Base-by-base conservation (phyloP, 2,888 invertebrate species). In the Eupithecia subfuscata region DNA sequence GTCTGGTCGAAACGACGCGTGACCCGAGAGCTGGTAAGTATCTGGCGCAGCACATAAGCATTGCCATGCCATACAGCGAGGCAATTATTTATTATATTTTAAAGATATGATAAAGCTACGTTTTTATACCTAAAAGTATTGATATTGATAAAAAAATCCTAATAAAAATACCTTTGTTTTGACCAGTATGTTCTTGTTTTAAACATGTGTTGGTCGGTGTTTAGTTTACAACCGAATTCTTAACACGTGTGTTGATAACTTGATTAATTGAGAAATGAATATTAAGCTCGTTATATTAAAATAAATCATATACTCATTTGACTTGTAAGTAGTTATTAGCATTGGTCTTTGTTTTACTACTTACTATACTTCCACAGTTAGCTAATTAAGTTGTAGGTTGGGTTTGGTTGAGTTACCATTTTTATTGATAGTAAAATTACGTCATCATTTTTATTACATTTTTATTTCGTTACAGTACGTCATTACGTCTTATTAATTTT, bases 391-490 rank as follows among this genome's bases (percentile, higher is more conserved):
- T 67, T 72, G 60, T 37, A 67, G 60, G 60, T 67, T 37, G 34
- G 64, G 34, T 30, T 75, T 25, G 34, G 25, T 60, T 74, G 18
- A 70, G 67, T 68, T 16, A 63, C 18, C 30, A 67, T 25, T 70
- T 52, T 73, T 70, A 67, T 69, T 69, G 67, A 70, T 73, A 68
- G 72, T 45, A 48, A 48, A 18, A 71, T 74, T 37, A 74, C 73
- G 60, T 73, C 40, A 77, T 30, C 7, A 43, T 68, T 70, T 64
- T 75, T 77, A 77, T 70, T 71, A 70, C 52, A 69, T 45, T 64
- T 45, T 67, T 70, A 71, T 74, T 65, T 71, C 69, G 43, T 70
- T 60, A 14, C 12, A 60, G 25, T 60, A 60, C 34, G n/a, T n/a
- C n/a, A 64, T 45, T 65, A 74, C 63, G 69, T 43, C 69, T 69